A percentile compares a stretch with the other conserved stretches of the same genome.
These are phyloP conservation scores for Drosophila sucinea DNA, from an alignment of 1,140 invertebrate genomes.

Conservation along the genomic window DNA sequence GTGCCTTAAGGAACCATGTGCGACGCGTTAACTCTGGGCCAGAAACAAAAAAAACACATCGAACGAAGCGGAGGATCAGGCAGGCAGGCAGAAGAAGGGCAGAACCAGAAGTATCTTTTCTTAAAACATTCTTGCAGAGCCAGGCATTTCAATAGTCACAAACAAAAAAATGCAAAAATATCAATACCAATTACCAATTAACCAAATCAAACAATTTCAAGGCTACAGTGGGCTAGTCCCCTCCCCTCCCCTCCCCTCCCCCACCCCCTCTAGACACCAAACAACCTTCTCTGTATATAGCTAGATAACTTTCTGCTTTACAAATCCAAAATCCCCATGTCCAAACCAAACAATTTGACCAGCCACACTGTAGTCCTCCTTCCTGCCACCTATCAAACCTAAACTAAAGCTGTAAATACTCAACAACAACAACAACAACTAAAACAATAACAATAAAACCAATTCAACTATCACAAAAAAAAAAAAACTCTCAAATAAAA, in stretches of 20 bases:
- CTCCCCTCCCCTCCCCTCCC: neutral
- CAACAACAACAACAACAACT: slow-evolving; percentile 1
- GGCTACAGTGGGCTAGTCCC: neutral
- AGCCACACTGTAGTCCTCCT: slow-evolving; percentile 1
- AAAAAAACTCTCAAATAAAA: neutral
- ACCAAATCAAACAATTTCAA: neutral
- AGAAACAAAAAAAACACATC: neutral
- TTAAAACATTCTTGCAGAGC: neutral
- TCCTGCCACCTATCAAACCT: neutral
- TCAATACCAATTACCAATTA: neutral
- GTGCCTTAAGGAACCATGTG: slow-evolving; percentile 7
- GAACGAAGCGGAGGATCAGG: neutral
- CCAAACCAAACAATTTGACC: neutral
- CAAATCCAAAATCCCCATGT: neutral
- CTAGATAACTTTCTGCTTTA: neutral
- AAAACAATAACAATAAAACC: neutral
- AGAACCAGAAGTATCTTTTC: neutral
- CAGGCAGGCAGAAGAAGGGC: neutral
- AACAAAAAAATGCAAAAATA: neutral
- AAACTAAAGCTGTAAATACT: slow-evolving; percentile 9
- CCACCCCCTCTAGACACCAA: neutral
- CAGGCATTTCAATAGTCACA: neutral
- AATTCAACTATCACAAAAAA: neutral
- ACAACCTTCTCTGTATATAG: neutral
- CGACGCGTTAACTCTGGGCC: neutral